Conservation (phyloP, 2,113 vertebrate genomes). For the Ctenomys sociabilis region DNA sequence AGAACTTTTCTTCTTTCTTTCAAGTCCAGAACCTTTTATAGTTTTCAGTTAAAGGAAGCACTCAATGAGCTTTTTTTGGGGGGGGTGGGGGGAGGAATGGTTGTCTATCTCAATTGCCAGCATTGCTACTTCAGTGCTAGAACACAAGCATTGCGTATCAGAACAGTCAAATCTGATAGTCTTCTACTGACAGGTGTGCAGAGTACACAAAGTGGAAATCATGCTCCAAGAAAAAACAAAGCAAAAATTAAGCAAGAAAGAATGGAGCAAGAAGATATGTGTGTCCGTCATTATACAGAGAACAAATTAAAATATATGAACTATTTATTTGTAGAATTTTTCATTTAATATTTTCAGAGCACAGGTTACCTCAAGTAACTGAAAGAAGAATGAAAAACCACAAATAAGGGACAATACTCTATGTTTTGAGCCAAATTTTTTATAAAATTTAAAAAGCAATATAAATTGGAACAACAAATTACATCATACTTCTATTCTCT, state of each 20-base stretch:
- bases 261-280: neutral
- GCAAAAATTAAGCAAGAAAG: neutral
- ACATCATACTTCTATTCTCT: neutral
- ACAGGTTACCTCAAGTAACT: neutral
- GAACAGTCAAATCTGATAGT: neutral
- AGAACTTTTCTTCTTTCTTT: neutral
- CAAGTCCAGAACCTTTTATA: neutral
- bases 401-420: neutral
- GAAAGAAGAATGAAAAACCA: neutral
- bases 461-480: neutral
- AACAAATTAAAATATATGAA: neutral
- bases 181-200: neutral
- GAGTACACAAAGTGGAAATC: neutral
- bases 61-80: neutral
- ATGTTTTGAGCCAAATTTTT: slow-evolving; percentile 7
- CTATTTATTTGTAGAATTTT: neutral
- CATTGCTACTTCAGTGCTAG: too few species aligned
- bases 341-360: neutral
- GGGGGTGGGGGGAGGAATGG: too few species aligned
- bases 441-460: neutral
- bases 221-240: neutral
- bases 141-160: neutral
- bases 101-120: neutral
- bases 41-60: neutral
- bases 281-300: neutral